Evolutionary conservation across 2,888 invertebrate species (phyloP), one percentile per base, ranked within the genome.

Genomic region (Glaucopsyche alexis): DNA sequence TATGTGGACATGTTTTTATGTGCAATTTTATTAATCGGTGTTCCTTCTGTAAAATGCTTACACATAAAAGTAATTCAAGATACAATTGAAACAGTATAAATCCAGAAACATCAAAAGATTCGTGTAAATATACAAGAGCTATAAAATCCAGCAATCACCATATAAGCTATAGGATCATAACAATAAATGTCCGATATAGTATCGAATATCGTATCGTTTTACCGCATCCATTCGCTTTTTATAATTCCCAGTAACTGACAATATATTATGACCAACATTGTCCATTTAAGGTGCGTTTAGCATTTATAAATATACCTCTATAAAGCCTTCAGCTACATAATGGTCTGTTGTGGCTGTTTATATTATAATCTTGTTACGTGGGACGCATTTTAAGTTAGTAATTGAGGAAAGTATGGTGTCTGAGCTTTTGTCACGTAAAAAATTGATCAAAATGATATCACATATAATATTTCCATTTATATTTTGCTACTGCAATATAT

Each of bases 291-390:
- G 89, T 82, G 80, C 83, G 84, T 82, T 88, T 87, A 86, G 85
- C 86, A 88, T 86, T 87, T 83, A 89, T 88, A 89, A 88, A 86
- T 87, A 89, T 87, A 87, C 85, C 74, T 80, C 85, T 81, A 83
- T 86, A 88, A 85, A 87, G 83, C 87, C 87, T 89, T 85, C 84
- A 81, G 83, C 83, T 83, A 83, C 84, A 82, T 86, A 90, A 89
- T 88, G 85, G 85, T 79, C 79, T 85, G 86, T 86, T 81, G 79
- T 76, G 80, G 83, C 83, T 87, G 86, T 89, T 87, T 87, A 82
- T 88, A 90, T 90, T 90, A 85, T 90, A 89, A 90, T 88, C 79
- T 80, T 70, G 49, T 71, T 60, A 71, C 71, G 71, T 71, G 71
- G 45, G 19, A 16, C 47, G 45, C 71, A 71, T 71, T 55, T 71